Conservation (phyloP, 2,888 invertebrate species). For the Lottia gigantea region DNA sequence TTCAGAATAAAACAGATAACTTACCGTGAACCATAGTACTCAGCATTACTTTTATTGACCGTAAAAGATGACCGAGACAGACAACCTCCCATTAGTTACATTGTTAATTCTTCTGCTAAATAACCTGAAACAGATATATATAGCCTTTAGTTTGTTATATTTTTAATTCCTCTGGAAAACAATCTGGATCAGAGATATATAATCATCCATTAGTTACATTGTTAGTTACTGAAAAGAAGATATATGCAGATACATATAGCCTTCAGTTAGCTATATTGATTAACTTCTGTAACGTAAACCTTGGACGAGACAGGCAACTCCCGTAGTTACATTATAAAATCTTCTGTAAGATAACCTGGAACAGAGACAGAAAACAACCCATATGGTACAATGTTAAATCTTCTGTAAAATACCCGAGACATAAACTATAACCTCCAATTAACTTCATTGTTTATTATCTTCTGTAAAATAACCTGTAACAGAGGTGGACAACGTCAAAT, state of each 20-base stretch:
- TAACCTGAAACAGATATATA: not conserved
- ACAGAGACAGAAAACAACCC: conserved; percentile 15
- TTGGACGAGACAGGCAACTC: not conserved
- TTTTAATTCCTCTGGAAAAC: no score
- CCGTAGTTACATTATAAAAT: not conserved
- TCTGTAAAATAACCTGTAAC: no score
- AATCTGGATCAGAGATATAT: no score
- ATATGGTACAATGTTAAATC: not conserved
- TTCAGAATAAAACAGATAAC: not conserved
- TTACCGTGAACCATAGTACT: not conserved
- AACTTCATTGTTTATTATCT: not conserved
- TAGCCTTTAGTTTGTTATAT: not conserved
- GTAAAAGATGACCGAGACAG: conserved; percentile 16
- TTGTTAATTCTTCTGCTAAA: no score
- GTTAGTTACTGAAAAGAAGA: no score
- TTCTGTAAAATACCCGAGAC: not conserved
- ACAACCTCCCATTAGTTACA: conserved; percentile 18
- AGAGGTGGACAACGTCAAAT: conserved; percentile 6
- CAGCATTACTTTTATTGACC: conserved; percentile 12
- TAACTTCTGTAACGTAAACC: no score
- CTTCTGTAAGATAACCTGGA: no score
- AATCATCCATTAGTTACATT: no score
- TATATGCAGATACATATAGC: no score
- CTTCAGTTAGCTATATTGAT: no score
- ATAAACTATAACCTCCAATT: conserved; percentile 14